Evolutionary conservation across 2,888 invertebrate species (phyloP).

Genomic region (Netelia inedita): DNA sequence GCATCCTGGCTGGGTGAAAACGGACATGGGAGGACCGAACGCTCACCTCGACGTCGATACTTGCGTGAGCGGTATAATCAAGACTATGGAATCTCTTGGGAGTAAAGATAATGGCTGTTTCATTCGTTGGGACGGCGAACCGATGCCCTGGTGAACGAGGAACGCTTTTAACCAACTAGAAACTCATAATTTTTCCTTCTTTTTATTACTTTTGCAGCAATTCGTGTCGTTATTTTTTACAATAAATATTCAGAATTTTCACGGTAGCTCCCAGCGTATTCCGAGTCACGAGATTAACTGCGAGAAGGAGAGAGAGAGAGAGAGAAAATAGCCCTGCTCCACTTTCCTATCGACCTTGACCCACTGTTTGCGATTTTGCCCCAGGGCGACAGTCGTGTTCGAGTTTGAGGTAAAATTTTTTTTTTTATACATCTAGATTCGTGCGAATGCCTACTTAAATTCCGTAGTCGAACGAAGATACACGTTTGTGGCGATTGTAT

Average conservation of each 20-base stretch:
- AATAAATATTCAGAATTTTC: constrained; percentile 3
- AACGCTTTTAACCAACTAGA: not conserved
- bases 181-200: not conserved
- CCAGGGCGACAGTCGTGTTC: constrained; percentile 7
- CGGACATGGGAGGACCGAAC: constrained; percentile 94
- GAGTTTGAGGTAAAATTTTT: not conserved
- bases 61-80: constrained; percentile 89
- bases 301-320: not conserved
- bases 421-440: not conserved
- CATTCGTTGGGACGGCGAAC: constrained; percentile 91
- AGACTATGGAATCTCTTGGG: constrained; percentile 88
- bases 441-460: not conserved
- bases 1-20: constrained; percentile 97
- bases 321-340: constrained; percentile 36
- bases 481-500: not conserved
- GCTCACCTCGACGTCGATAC: constrained; percentile 91
- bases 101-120: constrained; percentile 91
- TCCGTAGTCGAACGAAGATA: not conserved
- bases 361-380: constrained; percentile 28
- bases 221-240: not conserved
- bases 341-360: constrained; percentile 60
- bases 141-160: constrained; percentile 89
- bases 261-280: not conserved
- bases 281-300: not conserved
- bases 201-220: constrained; percentile 15